These are phyloP conservation scores for Orthosia gracilis DNA, from an alignment of 2,888 invertebrate species.

Conservation along the genomic window DNA sequence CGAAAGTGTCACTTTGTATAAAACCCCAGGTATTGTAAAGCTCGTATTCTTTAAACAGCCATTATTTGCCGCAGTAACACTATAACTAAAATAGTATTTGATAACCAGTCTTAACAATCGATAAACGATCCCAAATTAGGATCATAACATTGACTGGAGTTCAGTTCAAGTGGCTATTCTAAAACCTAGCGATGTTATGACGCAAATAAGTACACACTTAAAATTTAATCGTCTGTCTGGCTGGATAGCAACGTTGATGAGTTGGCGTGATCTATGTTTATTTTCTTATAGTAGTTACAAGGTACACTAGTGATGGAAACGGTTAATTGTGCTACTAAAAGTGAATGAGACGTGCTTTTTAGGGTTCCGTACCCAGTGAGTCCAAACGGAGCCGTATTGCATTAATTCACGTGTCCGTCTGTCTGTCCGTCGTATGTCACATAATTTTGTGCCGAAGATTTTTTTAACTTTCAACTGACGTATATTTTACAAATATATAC, in stretches of 20 bases:
- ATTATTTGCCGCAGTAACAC: neutral
- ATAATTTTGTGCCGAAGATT: too few species aligned
- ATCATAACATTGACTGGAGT: conserved; percentile 18
- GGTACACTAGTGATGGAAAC: neutral
- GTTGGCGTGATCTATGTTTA: conserved; percentile 6
- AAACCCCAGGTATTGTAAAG: neutral
- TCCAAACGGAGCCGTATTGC: too few species aligned
- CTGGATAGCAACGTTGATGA: neutral
- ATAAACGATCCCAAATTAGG: conserved; percentile 22
- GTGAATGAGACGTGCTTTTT: too few species aligned
- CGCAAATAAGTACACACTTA: conserved; percentile 23
- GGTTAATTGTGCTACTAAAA: neutral
- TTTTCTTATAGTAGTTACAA: neutral
- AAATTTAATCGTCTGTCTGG: conserved; percentile 38
- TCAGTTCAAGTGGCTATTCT: conserved; percentile 31
- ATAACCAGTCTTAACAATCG: conserved; percentile 20
- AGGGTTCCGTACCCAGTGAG: too few species aligned
- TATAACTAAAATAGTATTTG: neutral
- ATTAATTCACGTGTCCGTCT: too few species aligned
- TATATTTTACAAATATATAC: too few species aligned
- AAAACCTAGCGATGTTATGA: conserved; percentile 10
- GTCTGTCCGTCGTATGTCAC: too few species aligned
- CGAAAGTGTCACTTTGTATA: too few species aligned
- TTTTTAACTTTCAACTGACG: too few species aligned
- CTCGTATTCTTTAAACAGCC: neutral